Base-by-base conservation (phyloP, 2,888 invertebrate species). In the Charanyca ferruginea region DNA sequence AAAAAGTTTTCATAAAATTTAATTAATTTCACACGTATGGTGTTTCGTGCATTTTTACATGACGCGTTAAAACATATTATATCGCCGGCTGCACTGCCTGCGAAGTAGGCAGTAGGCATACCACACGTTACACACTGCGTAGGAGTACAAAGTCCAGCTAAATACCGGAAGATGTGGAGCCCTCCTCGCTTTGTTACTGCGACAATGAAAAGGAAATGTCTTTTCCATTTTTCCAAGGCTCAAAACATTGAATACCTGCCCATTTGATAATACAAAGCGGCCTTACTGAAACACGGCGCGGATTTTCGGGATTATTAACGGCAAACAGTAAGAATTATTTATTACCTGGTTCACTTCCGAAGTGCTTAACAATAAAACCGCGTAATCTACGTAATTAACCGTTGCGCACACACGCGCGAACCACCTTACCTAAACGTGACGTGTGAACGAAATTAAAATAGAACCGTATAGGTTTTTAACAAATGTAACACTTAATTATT, bases 131-230 rank as follows among this genome's bases (percentile, higher is more conserved):
- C 73, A 85, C 84, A 85, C 77, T 74, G 76, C 81, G 64, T 62
- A 66, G 74, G 79, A 85, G 81, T 79, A 85, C 81, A 84, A 82
- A 90, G 91, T 91, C 91, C 89, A 79, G 89, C 87, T 90, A 91
- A 92, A 91, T 88, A 86, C 88, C 90, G 91, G 91, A 91, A 90
- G 89, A 85, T 81, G 87, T 79, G 86, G 86, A 88, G 89, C 86
- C 83, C 89, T 88, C 88, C 83, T 86, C 79, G 86, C 89, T 88
- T 92, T 91, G 92, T 92, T 90, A 88, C 88, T 83, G 84, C 82
- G 85, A 91, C 90, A 91, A 88, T 90, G 83, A 86, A 86, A 86
- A 85, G 88, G 89, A 90, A 90, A 90, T 89, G 87, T 89, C 89
- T 90, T 74, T 89, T 86, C 88, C 86, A 88, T 87, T 88, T 89